Evolutionary conservation across 2,888 invertebrate species (phyloP).

Genomic region (Protodeltote pygarga): DNA sequence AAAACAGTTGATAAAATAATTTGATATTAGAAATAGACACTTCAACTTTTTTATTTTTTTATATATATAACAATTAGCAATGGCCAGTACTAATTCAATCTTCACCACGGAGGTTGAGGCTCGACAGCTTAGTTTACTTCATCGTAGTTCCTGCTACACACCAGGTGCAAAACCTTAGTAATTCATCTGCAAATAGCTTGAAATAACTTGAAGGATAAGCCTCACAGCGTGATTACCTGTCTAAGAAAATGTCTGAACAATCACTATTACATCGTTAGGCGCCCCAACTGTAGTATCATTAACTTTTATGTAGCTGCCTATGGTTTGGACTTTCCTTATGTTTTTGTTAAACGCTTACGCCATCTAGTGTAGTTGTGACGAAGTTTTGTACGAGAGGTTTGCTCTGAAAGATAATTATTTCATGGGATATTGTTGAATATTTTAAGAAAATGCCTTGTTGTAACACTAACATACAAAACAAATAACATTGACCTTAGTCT

Average conservation of each 20-base stretch:
- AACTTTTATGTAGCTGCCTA: constrained; percentile 27
- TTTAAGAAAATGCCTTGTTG: too few species aligned
- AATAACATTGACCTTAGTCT: too few species aligned
- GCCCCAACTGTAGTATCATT: constrained; percentile 17
- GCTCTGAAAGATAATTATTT: not conserved
- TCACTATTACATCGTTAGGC: constrained; percentile 29
- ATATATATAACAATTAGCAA: too few species aligned
- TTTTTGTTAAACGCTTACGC: constrained; percentile 9
- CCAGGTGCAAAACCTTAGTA: too few species aligned
- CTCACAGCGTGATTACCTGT: constrained; percentile 30
- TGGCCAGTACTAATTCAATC: too few species aligned
- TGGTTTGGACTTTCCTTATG: constrained; percentile 8
- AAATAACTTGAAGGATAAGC: constrained; percentile 16
- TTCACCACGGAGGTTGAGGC: too few species aligned
- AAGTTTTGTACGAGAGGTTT: constrained; percentile 9
- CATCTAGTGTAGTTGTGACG: constrained; percentile 13
- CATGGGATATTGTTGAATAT: not conserved
- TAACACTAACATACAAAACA: too few species aligned
- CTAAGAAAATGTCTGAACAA: constrained; percentile 24
- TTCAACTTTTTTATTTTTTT: too few species aligned
- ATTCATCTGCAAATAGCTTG: constrained; percentile 12
- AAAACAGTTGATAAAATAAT: too few species aligned
- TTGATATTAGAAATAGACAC: too few species aligned
- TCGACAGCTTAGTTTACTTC: too few species aligned
- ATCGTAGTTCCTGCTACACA: not conserved